Evolutionary conservation across 2,797 vertebrate species (phyloP).

Genomic region (Fundulus diaphanus): DNA sequence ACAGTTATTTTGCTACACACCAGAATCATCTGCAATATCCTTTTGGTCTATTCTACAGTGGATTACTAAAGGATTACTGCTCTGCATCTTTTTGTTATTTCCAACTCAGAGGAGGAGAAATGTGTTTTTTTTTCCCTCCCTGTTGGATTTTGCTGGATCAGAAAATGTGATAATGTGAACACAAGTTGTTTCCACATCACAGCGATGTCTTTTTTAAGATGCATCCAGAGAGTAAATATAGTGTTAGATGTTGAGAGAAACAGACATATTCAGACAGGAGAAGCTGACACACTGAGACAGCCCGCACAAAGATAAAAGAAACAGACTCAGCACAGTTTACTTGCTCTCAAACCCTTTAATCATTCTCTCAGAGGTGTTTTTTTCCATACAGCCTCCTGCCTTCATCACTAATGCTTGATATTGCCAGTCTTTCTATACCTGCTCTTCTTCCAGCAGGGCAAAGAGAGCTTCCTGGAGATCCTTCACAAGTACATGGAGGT

Average conservation of each 20-base stretch:
- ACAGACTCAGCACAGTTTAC: constrained; percentile 3
- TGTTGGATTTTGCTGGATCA: not conserved
- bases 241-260: constrained; percentile 8
- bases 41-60: too few relatives aligned
- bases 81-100: not conserved
- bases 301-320: constrained; percentile 10
- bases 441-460: constrained; percentile 82
- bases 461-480: constrained; percentile 92
- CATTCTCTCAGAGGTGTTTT: not conserved
- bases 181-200: not conserved
- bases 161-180: constrained; percentile 6
- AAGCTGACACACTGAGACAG: constrained; percentile 9
- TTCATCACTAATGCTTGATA: not conserved
- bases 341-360: constrained; percentile 4
- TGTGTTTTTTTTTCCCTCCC: not conserved
- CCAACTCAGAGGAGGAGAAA: not conserved
- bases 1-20: too few relatives aligned
- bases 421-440: constrained; percentile 21
- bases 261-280: not conserved
- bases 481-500: constrained; percentile 97
- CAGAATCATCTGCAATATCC: too few relatives aligned
- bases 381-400: not conserved
- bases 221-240: not conserved
- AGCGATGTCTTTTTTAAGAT: not conserved
- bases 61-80: not conserved